These are phyloP conservation scores for Phrynosoma blainvillii DNA, from an alignment of 2,113 vertebrate genomes.

Conservation along the genomic window DNA sequence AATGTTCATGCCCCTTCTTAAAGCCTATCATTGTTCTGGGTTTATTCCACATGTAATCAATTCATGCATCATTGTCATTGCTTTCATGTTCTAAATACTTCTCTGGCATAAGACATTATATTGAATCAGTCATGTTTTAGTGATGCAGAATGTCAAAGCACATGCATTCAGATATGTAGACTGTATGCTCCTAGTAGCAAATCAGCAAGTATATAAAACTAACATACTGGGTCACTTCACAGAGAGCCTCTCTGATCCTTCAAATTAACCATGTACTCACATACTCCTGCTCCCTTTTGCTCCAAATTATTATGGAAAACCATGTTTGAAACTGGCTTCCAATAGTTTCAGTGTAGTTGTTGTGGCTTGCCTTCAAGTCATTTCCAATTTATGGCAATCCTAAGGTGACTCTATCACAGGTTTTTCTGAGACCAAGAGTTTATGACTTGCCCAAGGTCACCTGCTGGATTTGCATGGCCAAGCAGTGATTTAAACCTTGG, in stretches of 20 bases:
- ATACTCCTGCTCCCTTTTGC: not conserved
- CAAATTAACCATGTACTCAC: not conserved
- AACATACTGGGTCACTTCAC: not conserved
- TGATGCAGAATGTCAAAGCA: not conserved
- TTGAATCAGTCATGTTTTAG: not conserved
- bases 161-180: not conserved
- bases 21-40: not conserved
- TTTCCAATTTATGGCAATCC: too few species aligned
- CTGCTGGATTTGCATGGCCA: too few species aligned
- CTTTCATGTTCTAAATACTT: constrained; percentile 11
- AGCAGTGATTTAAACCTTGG: too few species aligned
- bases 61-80: not conserved
- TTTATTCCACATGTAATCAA: not conserved
- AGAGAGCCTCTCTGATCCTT: not conserved
- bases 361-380: too few species aligned
- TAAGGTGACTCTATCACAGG: too few species aligned
- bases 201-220: not conserved
- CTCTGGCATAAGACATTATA: not conserved
- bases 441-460: too few species aligned
- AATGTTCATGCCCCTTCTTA: not conserved
- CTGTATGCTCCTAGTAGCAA: not conserved
- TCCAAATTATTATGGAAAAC: not conserved
- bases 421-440: too few species aligned
- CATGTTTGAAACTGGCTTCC: not conserved
- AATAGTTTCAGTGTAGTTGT: not conserved